Evolutionary conservation across 1,140 invertebrate genomes (phyloP), one percentile per base, ranked within the genome.

Genomic region (Drosophila sucinea): DNA sequence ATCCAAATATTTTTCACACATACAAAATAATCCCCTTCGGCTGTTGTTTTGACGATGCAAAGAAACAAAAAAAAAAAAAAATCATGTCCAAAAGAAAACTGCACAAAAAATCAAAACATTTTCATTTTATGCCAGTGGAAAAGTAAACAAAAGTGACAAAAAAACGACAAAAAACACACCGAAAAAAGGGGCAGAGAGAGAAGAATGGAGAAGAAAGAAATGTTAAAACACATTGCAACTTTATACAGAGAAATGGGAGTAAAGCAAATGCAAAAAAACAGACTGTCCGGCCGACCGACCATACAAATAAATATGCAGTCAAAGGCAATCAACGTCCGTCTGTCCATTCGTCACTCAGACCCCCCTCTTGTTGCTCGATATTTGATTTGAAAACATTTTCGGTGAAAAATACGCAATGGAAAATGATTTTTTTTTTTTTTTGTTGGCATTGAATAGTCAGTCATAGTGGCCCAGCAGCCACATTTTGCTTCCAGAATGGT

Each of bases 301-400:
- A 47, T 47, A 63, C 60, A 63, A 63, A 63, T 63, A 63, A 63
- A 63, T 47, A 63, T 44, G 25, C 60, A 63, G 60, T 44, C 60
- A 63, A 63, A 63, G 60, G 60, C 60, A 63, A 63, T 63, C 60
- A 63, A 51, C 38, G 30, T 33, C 41, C 29, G 41, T 29, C 35
- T 41, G 38, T 61, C 27, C 60, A 17, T 32, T 51, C 44, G 44
- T 51, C 44, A 51, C 23, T 27, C 23, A 51, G 23, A 27, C 44
- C 44, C 44, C 44, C 44, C 10, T 51, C 44, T 51, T 51, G 44
- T 25, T 51, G 44, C 7, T 63, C 41, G 60, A 63, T 63, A 63
- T 63, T 63, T 63, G 60, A 63, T 63, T 63, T 63, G 60, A 63
- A 63, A 63, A 63, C 60, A 63, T 63, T 63, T 63, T 44, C 56